Base-by-base conservation (phyloP, 2,797 vertebrate genomes). In the Petrocephalus sullivani region DNA sequence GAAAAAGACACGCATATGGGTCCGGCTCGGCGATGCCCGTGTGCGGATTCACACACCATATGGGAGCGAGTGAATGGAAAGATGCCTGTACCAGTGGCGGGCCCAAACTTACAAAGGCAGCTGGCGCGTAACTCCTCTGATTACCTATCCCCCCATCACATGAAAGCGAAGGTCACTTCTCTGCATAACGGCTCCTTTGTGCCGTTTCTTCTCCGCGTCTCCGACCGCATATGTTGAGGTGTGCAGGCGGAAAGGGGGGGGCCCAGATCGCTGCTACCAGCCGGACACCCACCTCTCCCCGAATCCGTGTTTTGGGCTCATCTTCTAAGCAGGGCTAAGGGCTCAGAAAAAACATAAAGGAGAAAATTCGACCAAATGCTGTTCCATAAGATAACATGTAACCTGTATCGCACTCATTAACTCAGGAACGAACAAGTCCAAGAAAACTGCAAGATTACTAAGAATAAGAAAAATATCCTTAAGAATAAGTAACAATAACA, bases 1-100 rank as follows among this genome's bases (percentile, higher is more conserved):
- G 93, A 95, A 95, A 93, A 95, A 94, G 91, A 93, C 91, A 93
- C 94, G 92, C 95, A 96, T 95, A 96, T 95, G 95, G 94, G 91
- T 93, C 90, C 89, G 90, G 88, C 88, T 89, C 90, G 86, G 60
- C 90, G 9, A 53, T 89, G 85, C 93, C 93, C 90, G 87, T 91
- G 90, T 92, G 91, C 93, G 93, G 93, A 95, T 95, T 93, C 94
- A 90, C 93, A 91, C 75, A 92, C 94, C 95, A 96, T 96, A 95
- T 95, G 95, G 90, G 94, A 91, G 93, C 89, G 93, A 92, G 94
- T 93, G 94, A 94, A 93, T 93, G 92, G 93, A 92, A 91, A 90
- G 92, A 89, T 91, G 92, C 61, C 82, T 56, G 14, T 92, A 93
- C 91, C 92, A 90, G 88, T 92, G 90, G 89, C 90, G 89, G 89